Conservation (phyloP, 1,140 invertebrate species). For the Delia radicum region DNA sequence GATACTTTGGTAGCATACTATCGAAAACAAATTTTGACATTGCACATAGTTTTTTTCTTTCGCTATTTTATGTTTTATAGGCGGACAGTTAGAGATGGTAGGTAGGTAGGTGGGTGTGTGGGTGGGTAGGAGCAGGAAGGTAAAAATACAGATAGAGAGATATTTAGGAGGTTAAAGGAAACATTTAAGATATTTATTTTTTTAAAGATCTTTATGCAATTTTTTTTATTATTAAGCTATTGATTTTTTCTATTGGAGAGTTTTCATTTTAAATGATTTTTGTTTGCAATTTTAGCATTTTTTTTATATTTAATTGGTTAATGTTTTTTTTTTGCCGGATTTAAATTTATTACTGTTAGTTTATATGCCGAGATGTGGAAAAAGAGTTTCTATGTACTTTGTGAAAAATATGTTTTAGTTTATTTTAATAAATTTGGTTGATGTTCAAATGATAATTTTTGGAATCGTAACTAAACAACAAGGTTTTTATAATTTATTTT, state of each 20-base stretch:
- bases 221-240: background rate
- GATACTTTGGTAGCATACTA: slow-evolving; percentile 95
- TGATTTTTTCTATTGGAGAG: background rate
- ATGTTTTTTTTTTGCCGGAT: background rate
- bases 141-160: background rate
- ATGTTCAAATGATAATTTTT: background rate
- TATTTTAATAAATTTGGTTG: slow-evolving; percentile 6
- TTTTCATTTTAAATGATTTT: background rate
- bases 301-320: background rate
- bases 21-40: slow-evolving; percentile 97
- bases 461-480: background rate
- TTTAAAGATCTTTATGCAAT: background rate
- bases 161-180: background rate
- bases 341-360: background rate
- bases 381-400: slow-evolving; percentile 9
- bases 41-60: slow-evolving; percentile 60
- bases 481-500: too few species aligned
- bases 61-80: background rate
- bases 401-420: background rate
- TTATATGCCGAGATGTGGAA: background rate
- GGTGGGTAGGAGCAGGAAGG: background rate
- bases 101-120: background rate
- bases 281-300: background rate
- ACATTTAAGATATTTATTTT: background rate
- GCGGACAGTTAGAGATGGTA: background rate